Conservation (phyloP, 2,888 invertebrate species). For the Drosophila picticornis region DNA sequence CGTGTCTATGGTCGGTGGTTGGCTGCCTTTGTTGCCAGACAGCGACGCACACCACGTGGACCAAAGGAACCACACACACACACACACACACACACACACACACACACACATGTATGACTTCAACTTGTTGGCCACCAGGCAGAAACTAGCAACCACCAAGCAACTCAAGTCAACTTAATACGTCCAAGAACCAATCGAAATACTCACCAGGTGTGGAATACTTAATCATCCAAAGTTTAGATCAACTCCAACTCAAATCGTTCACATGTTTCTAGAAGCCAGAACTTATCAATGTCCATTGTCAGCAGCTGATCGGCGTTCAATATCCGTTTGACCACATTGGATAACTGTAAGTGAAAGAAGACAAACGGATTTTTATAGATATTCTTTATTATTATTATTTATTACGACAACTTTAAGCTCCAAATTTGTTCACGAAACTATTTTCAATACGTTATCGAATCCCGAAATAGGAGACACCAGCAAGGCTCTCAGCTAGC, state of each 20-base stretch:
- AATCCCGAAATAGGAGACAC: not conserved
- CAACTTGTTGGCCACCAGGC: slow-evolving; percentile 38
- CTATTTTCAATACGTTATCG: no score
- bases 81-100: slow-evolving; percentile 26
- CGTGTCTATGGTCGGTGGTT: slow-evolving; percentile 56
- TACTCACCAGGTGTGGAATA: not conserved
- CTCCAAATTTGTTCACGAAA: no score
- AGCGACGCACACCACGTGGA: slow-evolving; percentile 66
- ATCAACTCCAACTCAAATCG: not conserved
- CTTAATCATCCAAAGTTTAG: not conserved
- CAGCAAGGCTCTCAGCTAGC: not conserved
- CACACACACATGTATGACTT: slow-evolving; percentile 8
- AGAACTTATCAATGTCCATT: not conserved
- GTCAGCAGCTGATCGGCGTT: not conserved
- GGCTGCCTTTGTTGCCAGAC: slow-evolving; percentile 62
- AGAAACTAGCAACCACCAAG: slow-evolving; percentile 59
- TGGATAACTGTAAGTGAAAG: not conserved
- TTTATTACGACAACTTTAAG: not conserved
- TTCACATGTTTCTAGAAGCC: not conserved
- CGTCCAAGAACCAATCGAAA: not conserved
- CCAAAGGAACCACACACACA: slow-evolving; percentile 24
- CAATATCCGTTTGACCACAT: not conserved
- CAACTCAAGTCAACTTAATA: not conserved
- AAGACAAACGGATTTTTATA: not conserved
- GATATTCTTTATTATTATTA: not conserved